These are phyloP conservation scores for Columba livia DNA, from an alignment of 2,113 vertebrate genomes.

Conservation along the genomic window DNA sequence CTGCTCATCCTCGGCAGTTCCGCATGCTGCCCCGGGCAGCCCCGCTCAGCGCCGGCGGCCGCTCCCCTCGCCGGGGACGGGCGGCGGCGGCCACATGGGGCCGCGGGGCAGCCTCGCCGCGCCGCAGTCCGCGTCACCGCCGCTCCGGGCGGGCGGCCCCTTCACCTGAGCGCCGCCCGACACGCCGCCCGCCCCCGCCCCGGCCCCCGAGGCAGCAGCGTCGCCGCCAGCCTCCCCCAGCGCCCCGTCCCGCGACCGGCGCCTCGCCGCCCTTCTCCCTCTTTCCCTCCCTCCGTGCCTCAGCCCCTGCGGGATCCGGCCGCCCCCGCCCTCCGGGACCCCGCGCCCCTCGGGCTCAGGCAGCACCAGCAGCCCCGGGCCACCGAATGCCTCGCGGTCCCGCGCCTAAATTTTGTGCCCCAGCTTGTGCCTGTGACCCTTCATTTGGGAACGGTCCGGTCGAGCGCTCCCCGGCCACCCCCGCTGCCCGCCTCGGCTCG, in stretches of 20 bases:
- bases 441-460: not conserved
- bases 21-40: constrained; percentile 60
- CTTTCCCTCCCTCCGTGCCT: not conserved
- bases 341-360: not conserved
- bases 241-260: not conserved
- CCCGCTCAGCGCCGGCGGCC: not conserved
- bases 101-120: not conserved
- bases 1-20: constrained; percentile 81
- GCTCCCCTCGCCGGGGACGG: not conserved
- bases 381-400: not conserved
- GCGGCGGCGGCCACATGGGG: not conserved
- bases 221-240: not conserved
- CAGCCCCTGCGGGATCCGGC: not conserved
- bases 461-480: not conserved
- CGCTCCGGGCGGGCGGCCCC: too few species aligned
- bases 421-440: not conserved
- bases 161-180: too few species aligned
- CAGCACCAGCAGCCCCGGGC: not conserved
- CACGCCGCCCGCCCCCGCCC: too few species aligned
- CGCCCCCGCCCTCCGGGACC: not conserved
- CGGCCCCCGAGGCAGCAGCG: not conserved
- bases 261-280: not conserved
- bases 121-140: too few species aligned
- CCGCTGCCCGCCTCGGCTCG: not conserved
- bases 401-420: not conserved